Conservation (phyloP, 2,888 invertebrate species). For the Dynastes hyllus region DNA sequence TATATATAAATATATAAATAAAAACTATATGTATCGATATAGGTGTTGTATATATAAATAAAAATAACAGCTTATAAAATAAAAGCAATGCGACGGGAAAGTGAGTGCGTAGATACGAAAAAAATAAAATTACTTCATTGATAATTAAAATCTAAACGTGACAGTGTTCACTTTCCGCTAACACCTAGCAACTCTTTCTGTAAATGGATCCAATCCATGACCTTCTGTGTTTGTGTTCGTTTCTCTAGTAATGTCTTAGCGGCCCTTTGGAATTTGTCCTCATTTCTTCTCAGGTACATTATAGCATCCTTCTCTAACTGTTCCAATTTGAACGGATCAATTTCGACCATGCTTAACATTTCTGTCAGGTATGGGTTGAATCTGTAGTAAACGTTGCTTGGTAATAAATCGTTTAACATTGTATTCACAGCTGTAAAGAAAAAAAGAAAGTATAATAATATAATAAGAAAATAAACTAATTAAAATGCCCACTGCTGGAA, state of each 20-base stretch:
- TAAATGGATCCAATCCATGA: constrained; percentile 71
- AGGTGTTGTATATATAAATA: too few relatives aligned
- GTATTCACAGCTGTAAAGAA: constrained; percentile 81
- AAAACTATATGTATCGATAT: too few relatives aligned
- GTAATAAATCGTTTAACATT: constrained; percentile 83
- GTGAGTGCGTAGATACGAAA: too few relatives aligned
- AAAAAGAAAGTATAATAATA: not conserved
- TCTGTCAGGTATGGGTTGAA: constrained; percentile 92
- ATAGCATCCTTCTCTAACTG: constrained; percentile 83
- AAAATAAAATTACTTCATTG: too few relatives aligned
- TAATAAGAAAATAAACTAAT: constrained; percentile 22
- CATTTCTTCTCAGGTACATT: constrained; percentile 87
- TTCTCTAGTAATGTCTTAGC: constrained; percentile 71
- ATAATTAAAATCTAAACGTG: too few relatives aligned
- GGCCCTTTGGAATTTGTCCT: constrained; percentile 82
- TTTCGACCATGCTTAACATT: constrained; percentile 87
- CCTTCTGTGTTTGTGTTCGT: constrained; percentile 68
- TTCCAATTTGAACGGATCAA: constrained; percentile 80
- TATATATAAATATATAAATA: too few relatives aligned
- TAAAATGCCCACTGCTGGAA: too few relatives aligned
- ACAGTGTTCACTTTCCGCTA: constrained; percentile 9
- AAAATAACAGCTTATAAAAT: too few relatives aligned
- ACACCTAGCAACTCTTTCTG: constrained; percentile 63
- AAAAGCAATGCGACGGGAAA: too few relatives aligned
- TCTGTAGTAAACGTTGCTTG: constrained; percentile 83